Conservation (phyloP, 2,113 vertebrate species). For the Paraplagusia blochii region DNA sequence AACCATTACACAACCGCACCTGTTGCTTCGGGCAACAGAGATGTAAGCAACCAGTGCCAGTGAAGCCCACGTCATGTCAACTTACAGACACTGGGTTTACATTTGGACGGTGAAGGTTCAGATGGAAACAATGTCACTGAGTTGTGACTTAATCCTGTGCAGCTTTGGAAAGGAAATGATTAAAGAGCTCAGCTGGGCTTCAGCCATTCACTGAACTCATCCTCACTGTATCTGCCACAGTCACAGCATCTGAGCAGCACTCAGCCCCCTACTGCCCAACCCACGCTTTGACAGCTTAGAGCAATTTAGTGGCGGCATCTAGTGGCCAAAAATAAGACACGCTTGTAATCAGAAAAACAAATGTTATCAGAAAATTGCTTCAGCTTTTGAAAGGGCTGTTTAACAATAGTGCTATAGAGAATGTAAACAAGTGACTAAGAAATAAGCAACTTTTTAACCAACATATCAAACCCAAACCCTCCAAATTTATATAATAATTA, state of each 20-base stretch:
- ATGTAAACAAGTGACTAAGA: too few relatives aligned
- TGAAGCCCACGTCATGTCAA: conserved; percentile 9
- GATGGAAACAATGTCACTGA: conserved; percentile 17
- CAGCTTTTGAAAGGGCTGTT: too few relatives aligned
- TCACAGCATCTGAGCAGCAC: conserved; percentile 2
- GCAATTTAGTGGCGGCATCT: conserved; percentile 29
- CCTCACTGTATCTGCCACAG: conserved; percentile 19
- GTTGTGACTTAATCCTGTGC: conserved; percentile 7
- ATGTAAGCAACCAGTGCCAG: conserved; percentile 14
- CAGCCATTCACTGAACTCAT: conserved; percentile 40
- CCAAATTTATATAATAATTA: too few relatives aligned
- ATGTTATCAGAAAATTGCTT: too few relatives aligned
- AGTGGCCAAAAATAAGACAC: background rate
- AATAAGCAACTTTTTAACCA: too few relatives aligned
- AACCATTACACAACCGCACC: conserved; percentile 36
- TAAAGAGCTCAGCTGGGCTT: conserved; percentile 18
- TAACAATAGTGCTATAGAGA: too few relatives aligned
- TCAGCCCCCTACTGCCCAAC: background rate
- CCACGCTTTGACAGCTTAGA: background rate
- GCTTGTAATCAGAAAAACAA: too few relatives aligned
- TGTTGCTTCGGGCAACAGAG: conserved; percentile 22
- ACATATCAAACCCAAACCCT: too few relatives aligned
- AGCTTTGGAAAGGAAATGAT: background rate
- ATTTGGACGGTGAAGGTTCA: conserved; percentile 20
- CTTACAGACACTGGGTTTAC: conserved; percentile 7